phyloP scores from a whole-genome alignment of 1,140 invertebrate genomes.

The Bombus sylvicola region DNA sequence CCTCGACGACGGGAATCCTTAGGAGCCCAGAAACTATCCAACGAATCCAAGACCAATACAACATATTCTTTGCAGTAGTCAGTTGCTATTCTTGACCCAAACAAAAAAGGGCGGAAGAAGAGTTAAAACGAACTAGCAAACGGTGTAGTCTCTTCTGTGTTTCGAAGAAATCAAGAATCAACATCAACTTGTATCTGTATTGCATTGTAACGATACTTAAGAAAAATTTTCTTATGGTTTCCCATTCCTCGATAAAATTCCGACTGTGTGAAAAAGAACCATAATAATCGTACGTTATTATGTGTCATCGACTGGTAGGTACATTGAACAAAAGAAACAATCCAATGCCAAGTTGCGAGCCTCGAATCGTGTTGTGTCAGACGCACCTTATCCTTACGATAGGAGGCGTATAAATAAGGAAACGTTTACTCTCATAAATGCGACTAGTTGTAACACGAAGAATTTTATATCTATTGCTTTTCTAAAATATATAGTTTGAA shows the following conservation, averaged over 20 bases:
- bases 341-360: no score
- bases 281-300: background rate
- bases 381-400: no score
- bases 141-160: no score
- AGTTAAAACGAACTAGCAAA: background rate
- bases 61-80: background rate
- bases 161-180: background rate
- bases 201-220: no score
- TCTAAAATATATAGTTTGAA: no score
- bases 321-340: background rate
- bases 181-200: background rate
- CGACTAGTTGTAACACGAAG: no score
- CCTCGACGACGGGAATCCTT: conserved; percentile 16
- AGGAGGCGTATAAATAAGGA: no score
- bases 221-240: background rate
- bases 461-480: no score
- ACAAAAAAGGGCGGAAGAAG: background rate
- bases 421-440: no score
- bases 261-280: background rate
- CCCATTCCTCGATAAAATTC: background rate
- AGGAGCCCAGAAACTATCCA: background rate
- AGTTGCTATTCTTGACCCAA: background rate
- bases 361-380: no score
- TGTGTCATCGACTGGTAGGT: no score
- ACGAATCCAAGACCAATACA: conserved; percentile 13